Evolutionary conservation across 2,888 invertebrate species (phyloP).

Genomic region (Dendrolimus pini): DNA sequence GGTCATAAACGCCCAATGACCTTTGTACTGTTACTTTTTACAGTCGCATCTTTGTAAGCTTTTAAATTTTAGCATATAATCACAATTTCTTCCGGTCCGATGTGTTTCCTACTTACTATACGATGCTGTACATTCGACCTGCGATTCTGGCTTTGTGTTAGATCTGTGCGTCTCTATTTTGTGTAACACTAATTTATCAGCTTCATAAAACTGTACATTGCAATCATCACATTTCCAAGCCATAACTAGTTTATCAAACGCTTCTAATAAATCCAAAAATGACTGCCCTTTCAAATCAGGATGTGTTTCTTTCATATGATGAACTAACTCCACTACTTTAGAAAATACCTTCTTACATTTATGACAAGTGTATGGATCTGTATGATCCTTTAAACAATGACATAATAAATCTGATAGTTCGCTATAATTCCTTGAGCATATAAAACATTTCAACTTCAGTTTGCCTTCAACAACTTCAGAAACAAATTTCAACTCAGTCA

Average conservation of each 20-base stretch:
- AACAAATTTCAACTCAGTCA: conserved; percentile 66
- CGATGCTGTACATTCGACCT: conserved; percentile 61
- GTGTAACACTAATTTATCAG: conserved; percentile 59
- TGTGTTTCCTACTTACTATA: conserved; percentile 34
- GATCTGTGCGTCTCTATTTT: conserved; percentile 56
- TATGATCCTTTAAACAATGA: conserved; percentile 62
- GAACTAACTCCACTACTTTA: conserved; percentile 56
- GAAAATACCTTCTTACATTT: conserved; percentile 47
- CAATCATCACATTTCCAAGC: conserved; percentile 70
- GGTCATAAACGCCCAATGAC: too few species aligned
- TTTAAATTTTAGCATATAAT: conserved; percentile 63
- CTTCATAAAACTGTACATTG: conserved; percentile 56
- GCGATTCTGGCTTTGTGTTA: conserved; percentile 44
- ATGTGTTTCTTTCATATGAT: conserved; percentile 55
- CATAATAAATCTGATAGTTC: conserved; percentile 55
- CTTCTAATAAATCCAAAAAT: conserved; percentile 58
- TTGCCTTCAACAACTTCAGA: conserved; percentile 58
- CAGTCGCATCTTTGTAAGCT: conserved; percentile 55
- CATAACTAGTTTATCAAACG: conserved; percentile 55
- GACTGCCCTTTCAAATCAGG: conserved; percentile 56
- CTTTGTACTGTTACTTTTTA: conserved; percentile 63
- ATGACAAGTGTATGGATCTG: conserved; percentile 52
- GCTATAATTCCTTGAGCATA: conserved; percentile 48
- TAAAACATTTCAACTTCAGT: conserved; percentile 54
- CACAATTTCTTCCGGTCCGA: conserved; percentile 38